A percentile compares a stretch with the other conserved stretches of the same genome.
These are phyloP conservation scores for Agriopis marginaria DNA, from an alignment of 2,888 invertebrate species.

Conservation along the genomic window DNA sequence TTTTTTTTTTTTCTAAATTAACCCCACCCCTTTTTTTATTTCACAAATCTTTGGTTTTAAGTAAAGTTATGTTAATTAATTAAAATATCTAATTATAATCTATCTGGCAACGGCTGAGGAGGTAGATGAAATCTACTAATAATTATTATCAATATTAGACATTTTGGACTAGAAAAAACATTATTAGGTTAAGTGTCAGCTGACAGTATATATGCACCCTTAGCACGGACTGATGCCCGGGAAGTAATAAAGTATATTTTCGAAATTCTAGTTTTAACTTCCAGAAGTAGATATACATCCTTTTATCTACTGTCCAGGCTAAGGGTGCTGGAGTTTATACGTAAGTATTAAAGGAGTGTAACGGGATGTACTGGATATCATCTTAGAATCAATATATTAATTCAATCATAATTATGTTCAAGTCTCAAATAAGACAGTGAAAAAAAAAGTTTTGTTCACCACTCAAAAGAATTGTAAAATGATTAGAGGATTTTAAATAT, in stretches of 20 bases:
- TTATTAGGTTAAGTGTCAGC: conserved; percentile 68
- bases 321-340: conserved; percentile 13
- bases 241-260: neutral
- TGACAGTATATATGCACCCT: conserved; percentile 54
- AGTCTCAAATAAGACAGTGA: conserved; percentile 72
- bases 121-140: conserved; percentile 81
- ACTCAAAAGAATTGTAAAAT: conserved; percentile 33
- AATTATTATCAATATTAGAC: conserved; percentile 52
- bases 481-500: conserved; percentile 50
- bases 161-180: conserved; percentile 66
- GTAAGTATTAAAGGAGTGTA: conserved; percentile 31
- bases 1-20: conserved; percentile 57
- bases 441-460: conserved; percentile 43
- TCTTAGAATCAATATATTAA: conserved; percentile 43
- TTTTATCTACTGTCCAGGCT: neutral
- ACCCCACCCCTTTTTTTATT: conserved; percentile 60
- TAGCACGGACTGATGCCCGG: neutral
- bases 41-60: conserved; percentile 63
- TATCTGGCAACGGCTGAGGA: conserved; percentile 54
- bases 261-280: neutral
- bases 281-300: neutral
- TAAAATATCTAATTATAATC: conserved; percentile 60
- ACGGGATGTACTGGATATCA: conserved; percentile 27
- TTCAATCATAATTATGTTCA: conserved; percentile 57
- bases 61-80: conserved; percentile 58